Percentiles rank a stretch among this genome's conserved stretches.
These are phyloP conservation scores for Amphiura filiformis DNA, from an alignment of 35 echinoderm and acorn worm genomes.

Conservation along the genomic window DNA sequence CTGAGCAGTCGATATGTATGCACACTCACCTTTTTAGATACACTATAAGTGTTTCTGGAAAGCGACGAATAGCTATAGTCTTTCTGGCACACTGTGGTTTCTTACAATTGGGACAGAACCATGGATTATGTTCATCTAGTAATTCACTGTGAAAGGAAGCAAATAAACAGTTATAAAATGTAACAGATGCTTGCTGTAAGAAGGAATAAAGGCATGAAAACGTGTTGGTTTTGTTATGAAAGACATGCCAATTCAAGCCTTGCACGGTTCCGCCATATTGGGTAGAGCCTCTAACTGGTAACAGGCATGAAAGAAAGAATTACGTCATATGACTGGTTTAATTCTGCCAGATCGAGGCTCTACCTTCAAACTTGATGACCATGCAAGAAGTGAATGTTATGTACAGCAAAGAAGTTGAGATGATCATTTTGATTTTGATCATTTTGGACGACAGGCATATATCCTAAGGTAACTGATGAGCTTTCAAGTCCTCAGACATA, in stretches of 20 bases:
- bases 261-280: no score
- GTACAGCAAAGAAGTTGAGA: no score
- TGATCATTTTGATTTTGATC: no score
- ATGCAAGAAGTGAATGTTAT: no score
- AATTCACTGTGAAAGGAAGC: constrained; percentile 63
- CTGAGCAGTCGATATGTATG: background rate
- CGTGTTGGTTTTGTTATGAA: background rate
- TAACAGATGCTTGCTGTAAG: background rate
- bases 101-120: constrained; percentile 94
- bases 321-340: background rate
- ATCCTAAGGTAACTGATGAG: no score
- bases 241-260: no score
- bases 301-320: no score
- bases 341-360: no score
- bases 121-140: constrained; percentile 92
- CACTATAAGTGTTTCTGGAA: constrained; percentile 91
- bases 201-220: background rate
- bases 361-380: no score
- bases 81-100: constrained; percentile 85
- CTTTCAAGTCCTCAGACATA: no score
- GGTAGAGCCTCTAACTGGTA: no score
- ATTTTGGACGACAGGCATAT: no score
- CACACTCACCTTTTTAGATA: constrained; percentile 92
- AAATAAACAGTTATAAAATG: background rate
- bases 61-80: constrained; percentile 85